A percentile compares a stretch with the other conserved stretches of the same genome.
Evolutionary conservation across 2,113 vertebrate species (phyloP).

Genomic region (Cephalopterus ornatus): DNA sequence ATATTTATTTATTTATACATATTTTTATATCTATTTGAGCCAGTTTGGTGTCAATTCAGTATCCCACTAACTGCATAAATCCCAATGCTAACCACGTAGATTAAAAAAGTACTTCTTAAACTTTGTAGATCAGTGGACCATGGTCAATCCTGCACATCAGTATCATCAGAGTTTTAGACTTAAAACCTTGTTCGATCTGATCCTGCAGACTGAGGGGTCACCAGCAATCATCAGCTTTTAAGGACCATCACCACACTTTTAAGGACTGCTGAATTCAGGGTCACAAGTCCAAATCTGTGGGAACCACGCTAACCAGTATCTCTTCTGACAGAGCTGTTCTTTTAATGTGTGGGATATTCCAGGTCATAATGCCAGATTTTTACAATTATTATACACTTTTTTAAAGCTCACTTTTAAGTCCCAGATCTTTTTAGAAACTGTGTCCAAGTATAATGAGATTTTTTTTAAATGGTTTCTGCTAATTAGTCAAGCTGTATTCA

Average conservation of each 20-base stretch:
- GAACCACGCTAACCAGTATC: not conserved
- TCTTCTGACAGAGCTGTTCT: not conserved
- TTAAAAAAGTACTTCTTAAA: too few relatives aligned
- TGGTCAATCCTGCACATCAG: accelerated
- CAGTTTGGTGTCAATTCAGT: not conserved
- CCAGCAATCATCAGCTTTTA: not conserved
- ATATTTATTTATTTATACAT: not conserved
- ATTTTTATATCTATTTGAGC: not conserved
- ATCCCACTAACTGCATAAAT: not conserved
- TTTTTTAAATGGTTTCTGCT: not conserved
- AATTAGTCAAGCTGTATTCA: not conserved
- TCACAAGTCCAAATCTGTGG: not conserved
- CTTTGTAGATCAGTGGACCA: too few relatives aligned
- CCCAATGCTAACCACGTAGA: not conserved
- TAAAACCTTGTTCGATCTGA: not conserved
- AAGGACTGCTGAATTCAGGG: not conserved
- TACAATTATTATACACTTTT: not conserved
- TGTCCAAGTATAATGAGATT: not conserved
- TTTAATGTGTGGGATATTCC: not conserved
- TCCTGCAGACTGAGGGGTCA: not conserved
- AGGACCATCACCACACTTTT: not conserved
- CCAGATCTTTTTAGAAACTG: not conserved
- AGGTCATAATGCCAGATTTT: not conserved
- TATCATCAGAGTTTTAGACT: not conserved
- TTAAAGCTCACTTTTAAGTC: not conserved